Percentiles rank a stretch among this genome's conserved stretches.
Evolutionary conservation across 2,888 invertebrate genomes (phyloP).

Genomic region (Perdita meconis): DNA sequence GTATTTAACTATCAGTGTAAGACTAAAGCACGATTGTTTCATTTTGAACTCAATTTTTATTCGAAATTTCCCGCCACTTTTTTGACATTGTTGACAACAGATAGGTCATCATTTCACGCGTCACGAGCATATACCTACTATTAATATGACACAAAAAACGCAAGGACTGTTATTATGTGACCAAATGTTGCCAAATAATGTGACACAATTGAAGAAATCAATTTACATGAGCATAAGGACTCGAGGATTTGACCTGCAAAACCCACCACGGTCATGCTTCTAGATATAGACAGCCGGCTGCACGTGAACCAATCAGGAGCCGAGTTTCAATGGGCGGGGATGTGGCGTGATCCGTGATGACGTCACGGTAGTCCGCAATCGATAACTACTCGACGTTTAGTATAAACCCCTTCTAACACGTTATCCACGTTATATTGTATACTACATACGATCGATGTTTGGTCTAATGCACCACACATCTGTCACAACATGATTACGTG

Average conservation of each 20-base stretch:
- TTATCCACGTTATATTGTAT: too few species aligned
- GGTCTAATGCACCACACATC: constrained; percentile 32
- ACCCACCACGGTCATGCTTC: constrained; percentile 42
- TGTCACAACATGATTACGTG: constrained; percentile 16
- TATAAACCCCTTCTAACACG: constrained; percentile 51
- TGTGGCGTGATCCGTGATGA: constrained; percentile 84
- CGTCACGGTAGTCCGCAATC: constrained; percentile 76
- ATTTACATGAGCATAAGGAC: constrained; percentile 24
- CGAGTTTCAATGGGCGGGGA: constrained; percentile 77
- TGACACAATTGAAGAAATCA: neutral
- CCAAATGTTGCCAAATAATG: neutral
- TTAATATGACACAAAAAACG: neutral
- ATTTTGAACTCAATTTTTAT: neutral
- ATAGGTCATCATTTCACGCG: neutral
- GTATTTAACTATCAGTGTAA: neutral
- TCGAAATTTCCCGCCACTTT: constrained; percentile 44
- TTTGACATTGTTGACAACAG: neutral
- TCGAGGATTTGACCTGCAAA: constrained; percentile 51
- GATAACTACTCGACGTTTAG: constrained; percentile 64
- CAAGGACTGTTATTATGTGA: neutral
- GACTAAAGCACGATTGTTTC: neutral
- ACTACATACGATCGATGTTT: constrained; percentile 53
- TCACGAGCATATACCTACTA: neutral
- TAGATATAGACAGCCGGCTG: constrained; percentile 69
- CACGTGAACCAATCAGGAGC: constrained; percentile 79